phyloP scores from a whole-genome alignment of 2,888 invertebrate genomes.

The Steromphala cineraria region DNA sequence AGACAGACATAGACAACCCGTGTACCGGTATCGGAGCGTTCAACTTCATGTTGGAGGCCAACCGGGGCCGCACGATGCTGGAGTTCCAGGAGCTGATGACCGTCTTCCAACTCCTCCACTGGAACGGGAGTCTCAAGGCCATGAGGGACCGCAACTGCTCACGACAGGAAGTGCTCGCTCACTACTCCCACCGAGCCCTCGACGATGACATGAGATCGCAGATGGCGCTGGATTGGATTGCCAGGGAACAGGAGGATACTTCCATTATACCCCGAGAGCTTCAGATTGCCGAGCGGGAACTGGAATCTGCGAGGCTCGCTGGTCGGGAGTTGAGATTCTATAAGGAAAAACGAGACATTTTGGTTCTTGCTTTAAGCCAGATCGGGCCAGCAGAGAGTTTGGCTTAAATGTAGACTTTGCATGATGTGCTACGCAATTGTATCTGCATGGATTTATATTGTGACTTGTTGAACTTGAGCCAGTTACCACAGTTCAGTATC shows the following conservation, averaged over 20 bases:
- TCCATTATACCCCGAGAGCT: slow-evolving; percentile 88
- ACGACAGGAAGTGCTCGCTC: slow-evolving; percentile 88
- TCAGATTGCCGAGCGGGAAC: slow-evolving; percentile 88
- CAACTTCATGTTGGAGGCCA: slow-evolving; percentile 82
- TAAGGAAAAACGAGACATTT: slow-evolving; percentile 95
- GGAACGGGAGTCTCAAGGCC: slow-evolving; percentile 96
- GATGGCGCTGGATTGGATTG: slow-evolving; percentile 97
- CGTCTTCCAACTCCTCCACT: slow-evolving; percentile 95
- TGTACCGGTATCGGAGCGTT: slow-evolving; percentile 88
- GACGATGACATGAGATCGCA: slow-evolving; percentile 95
- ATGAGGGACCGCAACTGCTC: slow-evolving; percentile 97
- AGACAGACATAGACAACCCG: slow-evolving; percentile 77
- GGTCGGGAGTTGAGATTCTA: slow-evolving; percentile 94
- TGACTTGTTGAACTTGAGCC: neutral
- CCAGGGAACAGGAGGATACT: slow-evolving; percentile 81
- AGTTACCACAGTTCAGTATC: too few relatives aligned
- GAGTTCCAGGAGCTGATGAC: slow-evolving; percentile 98
- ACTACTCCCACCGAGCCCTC: slow-evolving; percentile 92
- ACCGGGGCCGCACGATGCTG: slow-evolving; percentile 89
- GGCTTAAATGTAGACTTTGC: slow-evolving; percentile 44
- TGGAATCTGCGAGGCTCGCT: slow-evolving; percentile 89
- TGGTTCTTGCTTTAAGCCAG: slow-evolving; percentile 91
- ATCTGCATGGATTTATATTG: neutral
- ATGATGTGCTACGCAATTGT: neutral
- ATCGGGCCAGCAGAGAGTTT: slow-evolving; percentile 76